Base-by-base conservation (phyloP, 2,888 invertebrate genomes). In the Zygogramma bicolorata region DNA sequence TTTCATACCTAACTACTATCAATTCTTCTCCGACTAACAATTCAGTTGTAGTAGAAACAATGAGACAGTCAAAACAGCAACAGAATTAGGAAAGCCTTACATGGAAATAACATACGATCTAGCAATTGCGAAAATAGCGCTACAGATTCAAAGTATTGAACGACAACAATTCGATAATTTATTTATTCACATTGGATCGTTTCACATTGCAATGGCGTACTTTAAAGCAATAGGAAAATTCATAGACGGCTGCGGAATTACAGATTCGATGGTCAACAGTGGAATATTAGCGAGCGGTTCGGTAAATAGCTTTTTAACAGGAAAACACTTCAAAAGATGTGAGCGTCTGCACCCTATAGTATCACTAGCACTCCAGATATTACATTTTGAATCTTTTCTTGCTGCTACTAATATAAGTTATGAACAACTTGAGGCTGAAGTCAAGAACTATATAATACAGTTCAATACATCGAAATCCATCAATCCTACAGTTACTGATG, bases 61-160 rank as follows among this genome's bases (percentile, higher is more conserved):
- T 59, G 59, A 59, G 1, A 2, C 25, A 59, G 25, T 20, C 20
- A 1, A 18, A 59, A 59, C 25, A 20, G 59, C 3, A 20, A 22
- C 22, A 59, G 59, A 59, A 27, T n/a, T 59, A 2, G 2, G 59
- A 22, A 18, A 59, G 25, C 59, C 22, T 59, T 25, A 25, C 29
- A 59, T 59, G 1, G 25, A 27, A 20, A 20, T 59, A 8, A 25
- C 59, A 22, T 59, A 59, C 25, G 59, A 59, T 27, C 29, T 59
- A 59, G 2, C 59, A 8, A 59, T 59, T 59, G 59, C 59, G 22
- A 59, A 59, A 59, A 27, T 59, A 20, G 59, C 59, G n/a, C 18
- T 59, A 25, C 59, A 59, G 29, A 22, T 34, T 31, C 2, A 61
- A 22, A 20, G 31, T 34, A 18, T 22, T 15, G 61, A 61, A 38